Percentiles rank a stretch among this genome's conserved stretches.
Evolutionary conservation across 2,113 vertebrate species (phyloP).

Genomic region (Heterotilapia buettikoferi): DNA sequence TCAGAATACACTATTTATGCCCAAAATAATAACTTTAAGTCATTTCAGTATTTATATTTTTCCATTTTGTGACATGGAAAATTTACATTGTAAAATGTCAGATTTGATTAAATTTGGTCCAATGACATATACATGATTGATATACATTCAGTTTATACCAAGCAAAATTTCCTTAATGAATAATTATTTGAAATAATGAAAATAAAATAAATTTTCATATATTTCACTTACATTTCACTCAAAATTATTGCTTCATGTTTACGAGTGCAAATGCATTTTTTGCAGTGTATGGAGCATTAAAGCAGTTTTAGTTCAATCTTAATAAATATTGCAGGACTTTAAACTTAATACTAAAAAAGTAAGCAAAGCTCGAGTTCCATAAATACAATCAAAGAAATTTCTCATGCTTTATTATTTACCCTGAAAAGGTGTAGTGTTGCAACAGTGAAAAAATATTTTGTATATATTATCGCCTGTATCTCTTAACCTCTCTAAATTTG

Average conservation of each 20-base stretch:
- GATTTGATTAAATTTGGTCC: neutral
- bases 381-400: neutral
- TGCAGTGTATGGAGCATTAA: neutral
- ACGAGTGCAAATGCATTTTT: neutral
- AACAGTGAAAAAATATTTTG: neutral
- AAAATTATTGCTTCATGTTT: neutral
- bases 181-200: neutral
- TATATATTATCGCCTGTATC: neutral
- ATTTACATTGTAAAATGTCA: neutral
- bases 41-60: neutral
- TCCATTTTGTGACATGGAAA: neutral
- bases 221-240: neutral
- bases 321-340: neutral
- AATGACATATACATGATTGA: neutral
- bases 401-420: neutral
- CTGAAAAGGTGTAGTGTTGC: neutral
- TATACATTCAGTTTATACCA: neutral
- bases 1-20: neutral
- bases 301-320: neutral
- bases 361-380: neutral
- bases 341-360: neutral
- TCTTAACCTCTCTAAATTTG: neutral
- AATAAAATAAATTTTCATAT: neutral
- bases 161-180: neutral
- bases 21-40: neutral